Conservation (phyloP, 2,113 vertebrate genomes). For the Nothobranchius furzeri region DNA sequence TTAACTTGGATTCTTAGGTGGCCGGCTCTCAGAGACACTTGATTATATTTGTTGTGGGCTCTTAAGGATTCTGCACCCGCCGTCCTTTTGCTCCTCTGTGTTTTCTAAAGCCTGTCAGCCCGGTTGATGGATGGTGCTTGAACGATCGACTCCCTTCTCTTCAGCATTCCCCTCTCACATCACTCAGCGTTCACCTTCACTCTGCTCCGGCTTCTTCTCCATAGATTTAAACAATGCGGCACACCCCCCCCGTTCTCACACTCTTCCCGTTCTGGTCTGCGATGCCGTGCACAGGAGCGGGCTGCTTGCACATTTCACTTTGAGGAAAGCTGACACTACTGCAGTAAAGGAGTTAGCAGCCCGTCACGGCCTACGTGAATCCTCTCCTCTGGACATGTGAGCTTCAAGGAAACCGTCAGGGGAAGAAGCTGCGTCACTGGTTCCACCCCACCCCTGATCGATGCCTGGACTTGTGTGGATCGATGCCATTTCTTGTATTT, state of each 20-base stretch:
- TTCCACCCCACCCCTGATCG: neutral
- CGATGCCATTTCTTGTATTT: slow-evolving; percentile 26
- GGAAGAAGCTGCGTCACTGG: slow-evolving; percentile 18
- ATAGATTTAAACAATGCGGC: slow-evolving; percentile 18
- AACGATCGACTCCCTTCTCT: slow-evolving; percentile 30
- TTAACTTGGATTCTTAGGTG: neutral
- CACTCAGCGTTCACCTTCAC: slow-evolving; percentile 27
- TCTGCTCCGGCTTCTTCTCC: slow-evolving; percentile 15
- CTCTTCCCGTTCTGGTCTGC: slow-evolving; percentile 36
- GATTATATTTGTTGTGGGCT: neutral
- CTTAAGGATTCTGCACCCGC: slow-evolving; percentile 20
- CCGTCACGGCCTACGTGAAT: slow-evolving; percentile 11
- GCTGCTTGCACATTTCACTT: slow-evolving; percentile 55
- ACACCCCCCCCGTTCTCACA: neutral
- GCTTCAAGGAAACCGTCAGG: too few relatives aligned
- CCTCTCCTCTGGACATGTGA: neutral
- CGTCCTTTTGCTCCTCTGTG: slow-evolving; percentile 10
- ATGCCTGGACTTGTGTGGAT: slow-evolving; percentile 40
- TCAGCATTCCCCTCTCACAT: slow-evolving; percentile 20
- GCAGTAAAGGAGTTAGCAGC: slow-evolving; percentile 42
- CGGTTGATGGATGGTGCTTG: slow-evolving; percentile 42
- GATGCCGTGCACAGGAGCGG: slow-evolving; percentile 29
- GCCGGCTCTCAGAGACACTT: neutral
- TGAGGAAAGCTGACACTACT: slow-evolving; percentile 58
- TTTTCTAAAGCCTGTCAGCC: slow-evolving; percentile 45